These are phyloP conservation scores for Rhodinocichla rosea DNA, from an alignment of 2,113 vertebrate species.

Conservation along the genomic window DNA sequence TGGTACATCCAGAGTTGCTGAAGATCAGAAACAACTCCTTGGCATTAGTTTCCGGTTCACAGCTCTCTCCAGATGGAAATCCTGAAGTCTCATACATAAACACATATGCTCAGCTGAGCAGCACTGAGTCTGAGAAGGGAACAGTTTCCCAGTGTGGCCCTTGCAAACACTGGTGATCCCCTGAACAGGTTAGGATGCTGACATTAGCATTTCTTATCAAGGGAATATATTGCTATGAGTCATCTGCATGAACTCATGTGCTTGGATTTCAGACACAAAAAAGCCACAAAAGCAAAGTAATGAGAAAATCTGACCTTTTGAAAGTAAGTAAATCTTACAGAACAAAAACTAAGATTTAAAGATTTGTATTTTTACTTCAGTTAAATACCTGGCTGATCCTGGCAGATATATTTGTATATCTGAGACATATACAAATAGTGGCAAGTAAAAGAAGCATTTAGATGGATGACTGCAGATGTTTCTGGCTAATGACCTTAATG, in stretches of 20 bases:
- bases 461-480: not conserved
- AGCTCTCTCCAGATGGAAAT: not conserved
- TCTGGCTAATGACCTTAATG: not conserved
- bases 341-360: not conserved
- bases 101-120: not conserved
- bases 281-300: not conserved
- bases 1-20: not conserved
- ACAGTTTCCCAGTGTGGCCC: not conserved
- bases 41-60: not conserved
- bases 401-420: no score
- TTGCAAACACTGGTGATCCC: not conserved
- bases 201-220: not conserved
- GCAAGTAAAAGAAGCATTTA: not conserved
- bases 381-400: not conserved
- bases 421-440: not conserved
- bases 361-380: not conserved
- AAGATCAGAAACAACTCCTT: not conserved
- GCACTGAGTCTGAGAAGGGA: not conserved
- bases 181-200: not conserved
- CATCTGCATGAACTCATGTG: fast-evolving
- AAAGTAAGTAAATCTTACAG: not conserved
- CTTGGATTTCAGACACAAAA: not conserved
- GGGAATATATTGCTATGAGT: not conserved
- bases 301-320: not conserved
- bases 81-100: not conserved